These are phyloP conservation scores for Noctua janthina DNA, from an alignment of 2,888 invertebrate genomes.

Conservation along the genomic window DNA sequence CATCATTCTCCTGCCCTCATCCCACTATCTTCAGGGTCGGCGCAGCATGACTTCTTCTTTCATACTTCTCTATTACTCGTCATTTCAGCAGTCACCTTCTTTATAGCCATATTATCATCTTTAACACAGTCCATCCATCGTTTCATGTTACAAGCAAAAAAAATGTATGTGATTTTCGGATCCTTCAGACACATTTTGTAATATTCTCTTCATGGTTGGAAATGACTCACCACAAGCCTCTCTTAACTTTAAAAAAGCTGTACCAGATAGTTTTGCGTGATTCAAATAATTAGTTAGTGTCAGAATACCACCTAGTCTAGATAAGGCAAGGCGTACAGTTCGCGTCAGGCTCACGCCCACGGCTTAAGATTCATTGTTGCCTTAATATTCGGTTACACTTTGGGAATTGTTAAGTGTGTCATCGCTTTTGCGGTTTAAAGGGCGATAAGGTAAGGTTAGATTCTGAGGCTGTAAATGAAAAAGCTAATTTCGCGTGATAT, in stretches of 20 bases:
- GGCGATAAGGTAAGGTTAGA: conserved; percentile 39
- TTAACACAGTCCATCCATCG: neutral
- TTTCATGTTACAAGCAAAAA: neutral
- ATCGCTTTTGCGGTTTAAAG: conserved; percentile 51
- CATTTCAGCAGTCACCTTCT: neutral
- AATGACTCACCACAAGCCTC: neutral
- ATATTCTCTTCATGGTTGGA: neutral
- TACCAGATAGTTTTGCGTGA: neutral
- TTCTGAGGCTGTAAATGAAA: neutral
- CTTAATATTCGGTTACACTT: conserved; percentile 64
- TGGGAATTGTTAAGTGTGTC: conserved; percentile 55
- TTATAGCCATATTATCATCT: neutral
- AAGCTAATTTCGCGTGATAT: neutral
- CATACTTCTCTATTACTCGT: too few species aligned
- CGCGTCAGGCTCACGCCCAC: conserved; percentile 78
- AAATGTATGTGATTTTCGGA: neutral
- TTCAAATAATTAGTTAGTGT: conserved; percentile 55
- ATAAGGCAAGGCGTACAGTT: conserved; percentile 75
- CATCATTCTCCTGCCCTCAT: too few species aligned
- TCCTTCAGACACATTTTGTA: neutral
- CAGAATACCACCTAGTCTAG: conserved; percentile 71
- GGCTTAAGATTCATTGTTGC: conserved; percentile 60
- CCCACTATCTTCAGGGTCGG: too few species aligned
- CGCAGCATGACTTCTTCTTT: too few species aligned
- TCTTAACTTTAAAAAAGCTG: neutral